Base-by-base conservation (phyloP, 64 coral and sea anemone genomes). In the Dendronephthya gigantea region DNA sequence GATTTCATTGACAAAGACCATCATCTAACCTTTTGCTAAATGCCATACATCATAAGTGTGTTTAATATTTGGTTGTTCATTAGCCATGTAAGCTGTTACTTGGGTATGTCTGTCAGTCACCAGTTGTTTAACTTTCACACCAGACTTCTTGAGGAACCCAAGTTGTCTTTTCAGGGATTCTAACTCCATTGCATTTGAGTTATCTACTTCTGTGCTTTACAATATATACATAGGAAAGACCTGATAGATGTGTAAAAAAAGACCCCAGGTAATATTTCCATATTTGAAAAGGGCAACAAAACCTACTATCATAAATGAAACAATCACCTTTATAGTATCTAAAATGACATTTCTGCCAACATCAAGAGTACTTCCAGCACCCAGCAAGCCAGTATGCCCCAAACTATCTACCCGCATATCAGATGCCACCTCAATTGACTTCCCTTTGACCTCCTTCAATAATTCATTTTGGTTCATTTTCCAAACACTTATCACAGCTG, bases 361-460 rank as follows among this genome's bases (percentile, higher is more conserved):
- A 45, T 85, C 83, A n/a, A 85, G 83, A 5, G 83, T 56, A 31
- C 83, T 85, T 9, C 83, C 83, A 52, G 83, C 14, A 13, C 82
- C 82, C 19, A 83, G 40, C 2, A 83, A 23, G 16, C 82, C 82
- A 83, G 39, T 83, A 40, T 83, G 82, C 22, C 82, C 82, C 19
- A 40, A 40, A n/a, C 82, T 83, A 40, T 83, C 82, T 45, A 83
- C 82, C 2, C 38, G 35, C 82, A 83, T 83, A 9, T 83, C 82
- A 3, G 82, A 83, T 4, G 37, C 82, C 19, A 83, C 49, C 23
- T 47, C 28, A 43, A 83, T 9, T n/a, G 36, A 48, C 29, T 48
- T 40, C 14, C 38, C 82, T 19, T 29, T 19, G 23, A 83, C 49
- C 28, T 45, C 82, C 1, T 40, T 25, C 8, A 83, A 2, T 10